Conservation (phyloP, 2,797 vertebrate species). For the Microchirus variegatus region DNA sequence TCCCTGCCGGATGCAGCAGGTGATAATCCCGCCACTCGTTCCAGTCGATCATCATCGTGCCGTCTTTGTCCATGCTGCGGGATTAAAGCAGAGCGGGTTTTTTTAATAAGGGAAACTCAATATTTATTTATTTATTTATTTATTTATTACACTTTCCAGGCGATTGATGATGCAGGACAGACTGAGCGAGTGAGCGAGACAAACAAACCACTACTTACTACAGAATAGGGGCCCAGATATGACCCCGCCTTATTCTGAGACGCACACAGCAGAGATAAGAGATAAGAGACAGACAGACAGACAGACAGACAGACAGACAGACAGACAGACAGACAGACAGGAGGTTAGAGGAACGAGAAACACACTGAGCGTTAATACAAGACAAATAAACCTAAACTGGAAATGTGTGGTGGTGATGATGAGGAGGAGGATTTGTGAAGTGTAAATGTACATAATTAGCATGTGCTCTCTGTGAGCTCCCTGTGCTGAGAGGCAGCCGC, state of each 20-base stretch:
- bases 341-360: constrained; percentile 37
- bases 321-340: constrained; percentile 79
- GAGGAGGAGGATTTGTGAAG: too few species aligned
- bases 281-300: constrained; percentile 66
- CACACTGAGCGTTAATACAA: constrained; percentile 24
- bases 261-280: constrained; percentile 79
- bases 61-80: constrained; percentile 95
- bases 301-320: constrained; percentile 73
- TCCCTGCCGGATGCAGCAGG: constrained; percentile 92
- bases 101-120: not conserved
- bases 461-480: too few species aligned
- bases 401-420: too few species aligned
- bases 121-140: not conserved
- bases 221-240: constrained; percentile 94
- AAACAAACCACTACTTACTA: constrained; percentile 89
- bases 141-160: not conserved
- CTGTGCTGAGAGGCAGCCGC: too few species aligned
- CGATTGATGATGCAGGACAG: constrained; percentile 16
- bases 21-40: constrained; percentile 97
- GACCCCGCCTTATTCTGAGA: constrained; percentile 96
- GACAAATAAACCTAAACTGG: not conserved
- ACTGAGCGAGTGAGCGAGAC: constrained; percentile 51
- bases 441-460: too few species aligned
- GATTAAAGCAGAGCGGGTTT: not conserved
- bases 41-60: constrained; percentile 98